Conservation (phyloP, 2,113 vertebrate species). For the Chloebia gouldiae region DNA sequence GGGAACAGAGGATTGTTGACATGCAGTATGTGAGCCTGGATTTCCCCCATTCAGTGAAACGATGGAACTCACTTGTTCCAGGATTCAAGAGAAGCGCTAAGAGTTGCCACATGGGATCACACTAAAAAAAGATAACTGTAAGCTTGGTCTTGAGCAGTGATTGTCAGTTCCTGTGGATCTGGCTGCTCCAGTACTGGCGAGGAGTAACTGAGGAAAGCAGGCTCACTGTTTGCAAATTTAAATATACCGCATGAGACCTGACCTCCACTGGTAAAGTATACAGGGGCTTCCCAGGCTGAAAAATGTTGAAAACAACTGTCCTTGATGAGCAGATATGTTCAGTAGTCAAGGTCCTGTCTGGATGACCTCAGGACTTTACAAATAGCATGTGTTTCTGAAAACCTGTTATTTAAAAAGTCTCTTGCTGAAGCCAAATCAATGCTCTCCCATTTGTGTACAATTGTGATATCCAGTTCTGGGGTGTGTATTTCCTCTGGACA, state of each 20-base stretch:
- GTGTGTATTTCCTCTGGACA: slow-evolving; percentile 65
- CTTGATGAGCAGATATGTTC: neutral
- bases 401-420: slow-evolving; percentile 29
- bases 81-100: neutral
- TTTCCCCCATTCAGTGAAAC: neutral
- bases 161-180: neutral
- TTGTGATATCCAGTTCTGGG: slow-evolving; percentile 37
- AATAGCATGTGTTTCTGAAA: slow-evolving; percentile 44
- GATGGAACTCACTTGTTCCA: neutral
- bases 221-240: neutral
- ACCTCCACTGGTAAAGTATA: neutral
- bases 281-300: neutral
- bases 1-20: neutral
- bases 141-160: neutral
- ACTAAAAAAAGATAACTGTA: neutral
- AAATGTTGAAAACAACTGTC: slow-evolving; percentile 7
- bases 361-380: neutral
- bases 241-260: neutral
- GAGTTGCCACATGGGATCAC: neutral
- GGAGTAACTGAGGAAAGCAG: neutral
- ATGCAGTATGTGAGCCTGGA: neutral
- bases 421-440: slow-evolving; percentile 19
- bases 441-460: slow-evolving; percentile 38
- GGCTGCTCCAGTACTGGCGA: neutral
- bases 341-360: neutral